phyloP scores from a whole-genome alignment of 2,113 vertebrate genomes.

The Hyperoodon ampullatus region DNA sequence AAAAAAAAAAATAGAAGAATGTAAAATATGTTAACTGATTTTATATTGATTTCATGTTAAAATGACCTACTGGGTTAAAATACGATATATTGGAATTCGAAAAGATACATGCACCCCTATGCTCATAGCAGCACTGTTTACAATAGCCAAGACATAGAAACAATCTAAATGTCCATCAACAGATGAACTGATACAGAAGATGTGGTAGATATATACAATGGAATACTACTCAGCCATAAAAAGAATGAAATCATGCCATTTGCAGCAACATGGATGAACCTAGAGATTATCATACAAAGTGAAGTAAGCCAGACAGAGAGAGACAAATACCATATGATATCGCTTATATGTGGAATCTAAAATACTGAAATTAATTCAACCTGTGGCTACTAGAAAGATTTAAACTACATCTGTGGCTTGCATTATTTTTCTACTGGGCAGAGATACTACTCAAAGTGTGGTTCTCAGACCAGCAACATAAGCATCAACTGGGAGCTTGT shows the following conservation, averaged over 20 bases:
- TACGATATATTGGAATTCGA: neutral
- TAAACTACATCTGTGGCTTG: neutral
- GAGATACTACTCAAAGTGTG: neutral
- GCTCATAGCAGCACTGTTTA: neutral
- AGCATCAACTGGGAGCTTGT: neutral
- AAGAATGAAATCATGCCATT: too few relatives aligned
- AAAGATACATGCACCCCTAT: neutral
- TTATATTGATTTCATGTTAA: neutral
- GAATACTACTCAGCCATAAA: neutral
- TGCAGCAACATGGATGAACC: too few relatives aligned
- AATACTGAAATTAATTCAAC: constrained; percentile 18
- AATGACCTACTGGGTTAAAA: neutral
- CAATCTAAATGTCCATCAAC: accelerated
- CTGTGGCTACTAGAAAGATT: neutral
- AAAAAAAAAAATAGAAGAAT: neutral
- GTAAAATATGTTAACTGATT: neutral
- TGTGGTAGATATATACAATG: accelerated
- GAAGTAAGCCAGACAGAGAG: neutral
- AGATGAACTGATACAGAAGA: neutral
- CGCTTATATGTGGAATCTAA: neutral
- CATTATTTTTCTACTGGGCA: neutral
- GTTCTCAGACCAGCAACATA: neutral
- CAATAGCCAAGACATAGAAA: neutral
- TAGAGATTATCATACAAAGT: neutral
- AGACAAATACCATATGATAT: neutral